Conservation (phyloP, 2,888 invertebrate genomes). For the Synergus laeviventris region DNA sequence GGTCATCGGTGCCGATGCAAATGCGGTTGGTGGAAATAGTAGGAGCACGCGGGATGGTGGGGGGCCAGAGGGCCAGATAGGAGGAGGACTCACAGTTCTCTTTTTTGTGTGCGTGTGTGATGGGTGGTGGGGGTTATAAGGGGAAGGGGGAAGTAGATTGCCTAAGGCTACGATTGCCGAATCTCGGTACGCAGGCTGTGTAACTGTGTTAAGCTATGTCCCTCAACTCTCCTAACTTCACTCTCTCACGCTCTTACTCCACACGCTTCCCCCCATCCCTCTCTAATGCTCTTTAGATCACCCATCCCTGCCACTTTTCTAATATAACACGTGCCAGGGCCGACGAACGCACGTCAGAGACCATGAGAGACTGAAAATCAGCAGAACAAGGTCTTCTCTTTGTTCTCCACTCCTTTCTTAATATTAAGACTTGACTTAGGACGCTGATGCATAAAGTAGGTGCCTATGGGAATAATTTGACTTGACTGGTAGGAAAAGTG, state of each 20-base stretch:
- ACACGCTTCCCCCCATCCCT: slow-evolving; percentile 65
- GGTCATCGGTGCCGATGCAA: slow-evolving; percentile 75
- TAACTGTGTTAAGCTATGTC: slow-evolving; percentile 63
- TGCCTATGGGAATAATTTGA: neutral
- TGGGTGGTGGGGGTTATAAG: slow-evolving; percentile 42
- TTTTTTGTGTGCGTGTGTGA: slow-evolving; percentile 38
- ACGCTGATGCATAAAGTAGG: neutral
- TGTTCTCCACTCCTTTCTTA: slow-evolving; percentile 12
- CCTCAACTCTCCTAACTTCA: slow-evolving; percentile 78
- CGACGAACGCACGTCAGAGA: slow-evolving; percentile 48
- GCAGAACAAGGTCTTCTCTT: slow-evolving; percentile 38
- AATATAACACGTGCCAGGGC: slow-evolving; percentile 65
- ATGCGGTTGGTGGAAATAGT: slow-evolving; percentile 66
- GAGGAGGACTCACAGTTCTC: slow-evolving; percentile 50
- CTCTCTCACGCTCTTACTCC: slow-evolving; percentile 76
- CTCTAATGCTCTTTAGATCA: slow-evolving; percentile 60
- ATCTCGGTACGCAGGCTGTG: slow-evolving; percentile 74
- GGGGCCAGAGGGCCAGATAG: slow-evolving; percentile 52
- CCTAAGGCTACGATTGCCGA: slow-evolving; percentile 66
- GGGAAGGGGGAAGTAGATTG: slow-evolving; percentile 72
- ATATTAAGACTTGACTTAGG: neutral
- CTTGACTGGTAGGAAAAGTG: neutral
- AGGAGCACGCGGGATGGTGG: slow-evolving; percentile 54
- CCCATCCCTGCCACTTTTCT: slow-evolving; percentile 54
- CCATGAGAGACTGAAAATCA: slow-evolving; percentile 41